Conservation (phyloP, 2,113 vertebrate species). For the Salminus brasiliensis region DNA sequence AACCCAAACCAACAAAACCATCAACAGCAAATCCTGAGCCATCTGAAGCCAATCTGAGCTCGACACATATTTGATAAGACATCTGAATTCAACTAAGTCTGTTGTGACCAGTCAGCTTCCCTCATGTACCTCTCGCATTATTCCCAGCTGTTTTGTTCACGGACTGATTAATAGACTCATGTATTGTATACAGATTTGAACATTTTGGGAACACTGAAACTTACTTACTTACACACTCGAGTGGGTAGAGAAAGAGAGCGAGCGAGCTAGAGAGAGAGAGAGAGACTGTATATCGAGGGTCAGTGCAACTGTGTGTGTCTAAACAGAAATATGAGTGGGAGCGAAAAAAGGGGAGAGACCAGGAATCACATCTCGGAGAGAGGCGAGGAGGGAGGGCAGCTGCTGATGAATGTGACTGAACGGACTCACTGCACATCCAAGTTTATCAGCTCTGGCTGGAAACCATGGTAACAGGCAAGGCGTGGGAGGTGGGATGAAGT, state of each 20-base stretch:
- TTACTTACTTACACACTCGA: too few relatives aligned
- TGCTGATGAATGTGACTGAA: not conserved
- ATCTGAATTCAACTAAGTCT: too few relatives aligned
- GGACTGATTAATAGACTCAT: not conserved
- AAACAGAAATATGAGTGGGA: too few relatives aligned
- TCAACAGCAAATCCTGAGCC: not conserved
- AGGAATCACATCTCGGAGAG: not conserved
- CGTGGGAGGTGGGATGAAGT: constrained; percentile 12
- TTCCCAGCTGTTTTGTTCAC: not conserved
- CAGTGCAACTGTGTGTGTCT: too few relatives aligned
- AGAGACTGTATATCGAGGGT: too few relatives aligned
- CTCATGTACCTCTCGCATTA: not conserved
- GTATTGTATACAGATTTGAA: not conserved
- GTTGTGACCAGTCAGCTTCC: too few relatives aligned
- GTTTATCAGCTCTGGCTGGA: not conserved
- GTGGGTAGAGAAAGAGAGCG: not conserved
- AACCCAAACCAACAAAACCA: too few relatives aligned
- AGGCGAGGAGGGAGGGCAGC: not conserved
- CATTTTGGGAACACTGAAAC: not conserved
- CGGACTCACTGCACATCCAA: not conserved
- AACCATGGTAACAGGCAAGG: not conserved
- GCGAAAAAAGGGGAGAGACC: not conserved
- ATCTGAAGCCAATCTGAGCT: not conserved
- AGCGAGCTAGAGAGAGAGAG: too few relatives aligned
- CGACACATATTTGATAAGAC: too few relatives aligned